phyloP scores from a whole-genome alignment of 2,797 vertebrate species.

The Octomys mimax region DNA sequence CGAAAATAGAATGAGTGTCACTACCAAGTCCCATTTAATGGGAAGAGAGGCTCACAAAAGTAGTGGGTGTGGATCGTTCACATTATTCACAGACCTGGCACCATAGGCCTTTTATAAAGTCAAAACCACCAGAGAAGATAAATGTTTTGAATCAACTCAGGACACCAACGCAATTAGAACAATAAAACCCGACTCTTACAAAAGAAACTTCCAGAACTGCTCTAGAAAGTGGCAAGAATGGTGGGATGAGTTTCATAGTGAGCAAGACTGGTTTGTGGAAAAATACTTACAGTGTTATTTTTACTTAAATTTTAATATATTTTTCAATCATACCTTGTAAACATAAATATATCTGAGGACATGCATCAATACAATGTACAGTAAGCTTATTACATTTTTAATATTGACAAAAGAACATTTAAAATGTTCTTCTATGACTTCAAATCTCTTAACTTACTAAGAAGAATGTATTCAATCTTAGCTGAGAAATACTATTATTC shows the following conservation, averaged over 20 bases:
- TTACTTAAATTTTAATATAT: background rate
- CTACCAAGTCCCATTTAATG: background rate
- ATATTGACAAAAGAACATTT: background rate
- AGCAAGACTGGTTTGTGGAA: background rate
- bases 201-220: background rate
- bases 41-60: background rate
- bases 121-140: background rate
- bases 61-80: background rate
- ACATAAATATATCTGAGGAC: background rate
- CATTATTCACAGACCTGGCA: background rate
- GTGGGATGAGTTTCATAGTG: background rate
- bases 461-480: background rate
- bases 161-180: background rate
- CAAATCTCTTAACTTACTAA: background rate
- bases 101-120: background rate
- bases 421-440: conserved; percentile 15
- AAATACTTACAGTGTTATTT: background rate
- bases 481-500: background rate
- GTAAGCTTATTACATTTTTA: conserved; percentile 7
- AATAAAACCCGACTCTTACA: background rate
- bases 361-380: background rate
- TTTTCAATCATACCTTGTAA: background rate
- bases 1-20: background rate
- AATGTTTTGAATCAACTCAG: background rate
- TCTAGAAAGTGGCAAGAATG: background rate